A percentile compares a stretch with the other conserved stretches of the same genome.
phyloP scores from a whole-genome alignment of 2,888 invertebrate species.

The Cephus sareptanus region DNA sequence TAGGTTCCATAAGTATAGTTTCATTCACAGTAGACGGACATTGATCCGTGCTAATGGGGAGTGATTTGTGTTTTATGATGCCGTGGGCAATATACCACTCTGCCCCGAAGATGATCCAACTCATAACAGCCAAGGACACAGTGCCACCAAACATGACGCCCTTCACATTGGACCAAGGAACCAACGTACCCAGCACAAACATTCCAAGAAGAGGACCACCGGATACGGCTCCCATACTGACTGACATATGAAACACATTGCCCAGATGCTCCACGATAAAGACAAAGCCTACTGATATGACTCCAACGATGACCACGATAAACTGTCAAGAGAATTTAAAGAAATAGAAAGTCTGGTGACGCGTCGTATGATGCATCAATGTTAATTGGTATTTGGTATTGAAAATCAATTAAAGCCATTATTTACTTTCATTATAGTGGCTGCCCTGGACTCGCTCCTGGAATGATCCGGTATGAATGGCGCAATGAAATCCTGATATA shows the following conservation, averaged over 20 bases:
- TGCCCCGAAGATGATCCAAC: constrained; percentile 50
- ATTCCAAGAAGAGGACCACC: constrained; percentile 77
- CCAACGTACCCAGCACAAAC: constrained; percentile 76
- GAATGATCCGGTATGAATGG: constrained; percentile 68
- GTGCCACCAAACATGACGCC: constrained; percentile 70
- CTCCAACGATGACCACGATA: constrained; percentile 68
- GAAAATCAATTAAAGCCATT: background rate
- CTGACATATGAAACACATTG: constrained; percentile 74
- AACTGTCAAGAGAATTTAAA: constrained; percentile 48
- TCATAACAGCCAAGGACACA: constrained; percentile 42
- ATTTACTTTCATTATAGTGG: constrained; percentile 70
- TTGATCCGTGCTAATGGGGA: constrained; percentile 42
- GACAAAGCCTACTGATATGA: constrained; percentile 68
- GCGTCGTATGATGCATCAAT: background rate
- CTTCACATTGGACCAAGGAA: constrained; percentile 73
- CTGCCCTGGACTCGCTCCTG: constrained; percentile 68
- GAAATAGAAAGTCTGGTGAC: background rate
- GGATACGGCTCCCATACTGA: constrained; percentile 73
- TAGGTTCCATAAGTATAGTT: constrained; percentile 23
- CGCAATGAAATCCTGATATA: constrained; percentile 75
- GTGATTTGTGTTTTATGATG: constrained; percentile 28
- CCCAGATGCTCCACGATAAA: constrained; percentile 75
- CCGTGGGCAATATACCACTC: constrained; percentile 46
- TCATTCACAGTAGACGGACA: constrained; percentile 42
- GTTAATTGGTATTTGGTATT: background rate